These are phyloP conservation scores for Macrostomum cliftonense DNA, from an alignment of 2,888 invertebrate species.

Conservation along the genomic window DNA sequence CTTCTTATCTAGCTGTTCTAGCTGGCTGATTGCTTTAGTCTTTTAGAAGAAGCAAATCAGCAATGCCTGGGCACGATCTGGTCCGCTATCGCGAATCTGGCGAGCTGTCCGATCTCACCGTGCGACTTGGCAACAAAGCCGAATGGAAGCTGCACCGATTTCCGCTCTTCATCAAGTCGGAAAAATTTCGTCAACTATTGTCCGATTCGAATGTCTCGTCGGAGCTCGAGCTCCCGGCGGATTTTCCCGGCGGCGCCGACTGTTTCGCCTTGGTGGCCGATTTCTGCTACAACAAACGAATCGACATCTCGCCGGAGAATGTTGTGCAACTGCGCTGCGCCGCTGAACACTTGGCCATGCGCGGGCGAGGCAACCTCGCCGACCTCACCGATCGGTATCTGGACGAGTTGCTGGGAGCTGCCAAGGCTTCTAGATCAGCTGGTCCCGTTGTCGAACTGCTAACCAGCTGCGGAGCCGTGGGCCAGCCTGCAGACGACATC, in stretches of 20 bases:
- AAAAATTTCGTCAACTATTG: constrained; percentile 24
- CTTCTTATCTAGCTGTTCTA: too few species aligned
- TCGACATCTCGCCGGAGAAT: constrained; percentile 24
- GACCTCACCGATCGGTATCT: constrained; percentile 6
- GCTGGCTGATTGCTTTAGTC: too few species aligned
- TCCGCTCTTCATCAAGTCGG: constrained; percentile 31
- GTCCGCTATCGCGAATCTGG: constrained; percentile 16
- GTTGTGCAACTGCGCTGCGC: constrained; percentile 19
- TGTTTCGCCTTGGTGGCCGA: constrained; percentile 29
- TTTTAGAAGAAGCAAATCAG: too few species aligned
- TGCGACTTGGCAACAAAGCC: constrained; percentile 20
- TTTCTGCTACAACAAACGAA: constrained; percentile 31
- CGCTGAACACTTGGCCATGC: constrained; percentile 5
- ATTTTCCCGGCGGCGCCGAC: constrained; percentile 31
- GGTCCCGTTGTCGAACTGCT: constrained; percentile 5
- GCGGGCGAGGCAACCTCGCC: constrained; percentile 5
- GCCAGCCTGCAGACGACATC: not conserved
- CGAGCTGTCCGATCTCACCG: constrained; percentile 32
- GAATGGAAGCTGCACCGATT: constrained; percentile 33
- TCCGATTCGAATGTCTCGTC: constrained; percentile 16
- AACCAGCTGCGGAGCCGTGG: constrained; percentile 1
- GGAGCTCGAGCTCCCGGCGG: constrained; percentile 18
- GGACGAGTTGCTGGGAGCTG: constrained; percentile 1
- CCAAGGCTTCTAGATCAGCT: constrained; percentile 1
- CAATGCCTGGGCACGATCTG: not conserved